Evolutionary conservation across 2,797 vertebrate species (phyloP), one percentile per base, ranked within the genome.

Genomic region (Malacoraja senta): DNA sequence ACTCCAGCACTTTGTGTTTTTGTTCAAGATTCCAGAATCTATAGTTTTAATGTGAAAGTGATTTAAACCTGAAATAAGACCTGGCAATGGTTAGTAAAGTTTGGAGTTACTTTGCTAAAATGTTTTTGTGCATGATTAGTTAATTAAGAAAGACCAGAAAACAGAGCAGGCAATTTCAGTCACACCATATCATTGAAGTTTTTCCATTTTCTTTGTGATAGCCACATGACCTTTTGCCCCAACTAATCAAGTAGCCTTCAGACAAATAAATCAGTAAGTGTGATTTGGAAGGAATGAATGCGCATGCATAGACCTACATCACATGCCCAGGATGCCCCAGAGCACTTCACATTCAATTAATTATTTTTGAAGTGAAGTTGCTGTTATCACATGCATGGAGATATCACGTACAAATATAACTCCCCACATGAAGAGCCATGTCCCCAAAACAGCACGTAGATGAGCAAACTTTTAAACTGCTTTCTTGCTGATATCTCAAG

Each of bases 311-410:
- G 29, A 32, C 61, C 15, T 6, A 19, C 13, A 35, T 88, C 58
- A 65, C 32, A 65, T 35, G 84, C 6, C 9, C 6, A 88, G 15
- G 61, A n/a, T 84, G 84, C 15, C n/a, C 61, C 84, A 68, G 65
- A 65, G 84, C 61, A 88, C 29, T 86, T 88, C 84, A 88, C 17
- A n/a, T 84, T 84, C 26, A 84, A 84, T n/a, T 2, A 61, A 84
- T 61, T 84, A 84, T n/a, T 84, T 83, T 65, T 88, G 15, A 88
- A 35, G n/a, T 19, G 13, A 84, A n/a, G 29, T 88, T 61, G 65
- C 61, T 88, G 81, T 63, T 84, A 65, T 32, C 32, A 88, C 63
- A 32, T 86, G 68, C 68, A 71, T 71, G 19, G 13, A 71, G 13
- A 71, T 19, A 71, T 71, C 68, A 13, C 68, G 17, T n/a, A 63